Conservation (phyloP, 2,113 vertebrate genomes). For the Anolis carolinensis region DNA sequence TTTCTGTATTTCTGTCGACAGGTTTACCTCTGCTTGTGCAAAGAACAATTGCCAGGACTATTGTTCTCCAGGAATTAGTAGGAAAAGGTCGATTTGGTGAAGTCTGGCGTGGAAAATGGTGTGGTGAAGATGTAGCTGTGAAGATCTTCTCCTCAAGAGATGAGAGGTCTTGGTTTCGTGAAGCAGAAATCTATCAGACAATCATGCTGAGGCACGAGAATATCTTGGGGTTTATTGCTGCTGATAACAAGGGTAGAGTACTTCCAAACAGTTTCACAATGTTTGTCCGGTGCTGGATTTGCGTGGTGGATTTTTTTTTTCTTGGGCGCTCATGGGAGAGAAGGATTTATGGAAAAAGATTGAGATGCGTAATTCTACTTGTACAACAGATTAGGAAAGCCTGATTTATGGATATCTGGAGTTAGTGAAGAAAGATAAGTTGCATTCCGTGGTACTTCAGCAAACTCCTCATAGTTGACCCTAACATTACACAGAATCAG, state of each 20-base stretch:
- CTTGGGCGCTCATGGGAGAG: background rate
- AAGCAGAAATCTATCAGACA: constrained; percentile 97
- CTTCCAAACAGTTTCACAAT: constrained; percentile 30
- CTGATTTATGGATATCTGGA: background rate
- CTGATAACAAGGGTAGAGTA: constrained; percentile 93
- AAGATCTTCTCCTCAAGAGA: constrained; percentile 98
- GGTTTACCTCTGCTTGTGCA: constrained; percentile 94
- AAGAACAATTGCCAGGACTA: constrained; percentile 94
- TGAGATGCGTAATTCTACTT: background rate
- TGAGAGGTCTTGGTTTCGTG: constrained; percentile 95
- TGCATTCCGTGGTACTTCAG: background rate
- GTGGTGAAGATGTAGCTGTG: constrained; percentile 95
- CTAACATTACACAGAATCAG: background rate
- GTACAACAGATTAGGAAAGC: background rate
- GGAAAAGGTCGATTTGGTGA: constrained; percentile 95
- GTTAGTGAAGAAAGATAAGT: background rate
- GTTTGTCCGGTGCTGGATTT: constrained; percentile 18
- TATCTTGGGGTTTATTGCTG: constrained; percentile 96
- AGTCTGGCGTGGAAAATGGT: constrained; percentile 96
- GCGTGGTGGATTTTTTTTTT: constrained; percentile 3
- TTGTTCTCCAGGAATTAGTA: constrained; percentile 94
- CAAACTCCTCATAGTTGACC: background rate
- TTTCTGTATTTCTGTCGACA: constrained; percentile 53
- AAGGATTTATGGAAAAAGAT: background rate
- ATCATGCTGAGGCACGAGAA: constrained; percentile 96